A percentile compares a stretch with the other conserved stretches of the same genome.
phyloP scores from a whole-genome alignment of 2,113 vertebrate species.

The Melanocharis versteri region DNA sequence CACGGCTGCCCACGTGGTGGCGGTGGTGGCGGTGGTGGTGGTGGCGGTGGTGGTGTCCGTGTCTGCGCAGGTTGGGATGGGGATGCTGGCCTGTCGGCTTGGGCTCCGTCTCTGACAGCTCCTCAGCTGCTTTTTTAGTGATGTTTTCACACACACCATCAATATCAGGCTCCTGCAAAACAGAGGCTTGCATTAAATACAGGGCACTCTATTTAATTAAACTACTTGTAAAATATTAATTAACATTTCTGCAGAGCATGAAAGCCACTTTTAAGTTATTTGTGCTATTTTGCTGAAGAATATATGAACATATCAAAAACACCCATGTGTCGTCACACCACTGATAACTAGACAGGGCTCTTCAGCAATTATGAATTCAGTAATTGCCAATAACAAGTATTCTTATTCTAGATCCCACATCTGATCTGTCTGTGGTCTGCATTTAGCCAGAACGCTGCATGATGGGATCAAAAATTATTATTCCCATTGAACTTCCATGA shows the following conservation, averaged over 20 bases:
- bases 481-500: background rate
- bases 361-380: background rate
- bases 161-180: slow-evolving; percentile 59
- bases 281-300: background rate
- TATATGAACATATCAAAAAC: background rate
- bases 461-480: background rate
- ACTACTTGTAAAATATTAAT: background rate
- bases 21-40: background rate
- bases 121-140: background rate
- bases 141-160: slow-evolving; percentile 65
- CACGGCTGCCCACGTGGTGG: background rate
- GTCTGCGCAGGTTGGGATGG: background rate
- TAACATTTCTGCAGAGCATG: background rate
- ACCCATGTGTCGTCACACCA: background rate
- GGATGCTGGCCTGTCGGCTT: background rate
- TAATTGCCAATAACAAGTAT: background rate
- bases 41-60: background rate
- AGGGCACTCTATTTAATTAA: background rate
- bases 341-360: background rate
- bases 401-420: background rate
- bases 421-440: background rate
- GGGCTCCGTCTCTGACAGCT: background rate
- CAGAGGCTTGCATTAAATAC: background rate
- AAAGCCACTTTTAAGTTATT: background rate
- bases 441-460: background rate